Percentiles rank a stretch among this genome's conserved stretches.
These are phyloP conservation scores for Lucifuga dentata DNA, from an alignment of 2,113 vertebrate genomes.

Conservation along the genomic window DNA sequence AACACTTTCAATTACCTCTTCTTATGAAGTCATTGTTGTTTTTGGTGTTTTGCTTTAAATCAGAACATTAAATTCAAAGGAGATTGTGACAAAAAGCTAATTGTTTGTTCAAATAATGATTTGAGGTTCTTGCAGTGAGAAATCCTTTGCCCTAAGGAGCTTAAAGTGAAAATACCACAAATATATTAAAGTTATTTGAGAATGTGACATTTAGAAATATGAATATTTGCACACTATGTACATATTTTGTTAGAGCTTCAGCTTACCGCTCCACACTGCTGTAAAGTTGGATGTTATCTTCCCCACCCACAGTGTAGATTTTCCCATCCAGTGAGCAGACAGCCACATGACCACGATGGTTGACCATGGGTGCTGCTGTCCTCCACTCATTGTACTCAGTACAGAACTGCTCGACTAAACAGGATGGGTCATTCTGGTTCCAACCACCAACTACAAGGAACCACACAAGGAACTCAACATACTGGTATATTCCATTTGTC, in stretches of 20 bases:
- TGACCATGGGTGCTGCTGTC: slow-evolving; percentile 60
- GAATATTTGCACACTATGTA: not conserved
- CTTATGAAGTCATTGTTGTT: slow-evolving; percentile 19
- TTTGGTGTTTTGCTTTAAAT: slow-evolving; percentile 12
- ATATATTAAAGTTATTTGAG: not conserved
- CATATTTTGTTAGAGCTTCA: not conserved
- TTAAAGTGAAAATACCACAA: not conserved
- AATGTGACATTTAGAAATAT: not conserved
- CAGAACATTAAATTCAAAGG: slow-evolving; percentile 20
- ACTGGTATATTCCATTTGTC: no score
- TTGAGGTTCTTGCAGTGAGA: slow-evolving; percentile 4
- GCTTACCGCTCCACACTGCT: slow-evolving; percentile 76
- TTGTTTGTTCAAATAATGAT: slow-evolving; percentile 15
- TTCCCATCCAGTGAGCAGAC: slow-evolving; percentile 63
- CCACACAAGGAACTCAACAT: not conserved
- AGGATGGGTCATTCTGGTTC: slow-evolving; percentile 62
- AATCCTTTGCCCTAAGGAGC: not conserved
- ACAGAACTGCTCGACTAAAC: slow-evolving; percentile 74
- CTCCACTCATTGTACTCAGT: slow-evolving; percentile 76
- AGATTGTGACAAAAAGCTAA: slow-evolving; percentile 16
- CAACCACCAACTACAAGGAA: slow-evolving; percentile 74
- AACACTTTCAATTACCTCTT: slow-evolving; percentile 18
- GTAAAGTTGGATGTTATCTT: slow-evolving; percentile 65
- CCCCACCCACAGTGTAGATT: slow-evolving; percentile 76
- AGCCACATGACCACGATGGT: slow-evolving; percentile 56